phyloP scores from a whole-genome alignment of 1,140 invertebrate genomes.

The Drosophila burlai region DNA sequence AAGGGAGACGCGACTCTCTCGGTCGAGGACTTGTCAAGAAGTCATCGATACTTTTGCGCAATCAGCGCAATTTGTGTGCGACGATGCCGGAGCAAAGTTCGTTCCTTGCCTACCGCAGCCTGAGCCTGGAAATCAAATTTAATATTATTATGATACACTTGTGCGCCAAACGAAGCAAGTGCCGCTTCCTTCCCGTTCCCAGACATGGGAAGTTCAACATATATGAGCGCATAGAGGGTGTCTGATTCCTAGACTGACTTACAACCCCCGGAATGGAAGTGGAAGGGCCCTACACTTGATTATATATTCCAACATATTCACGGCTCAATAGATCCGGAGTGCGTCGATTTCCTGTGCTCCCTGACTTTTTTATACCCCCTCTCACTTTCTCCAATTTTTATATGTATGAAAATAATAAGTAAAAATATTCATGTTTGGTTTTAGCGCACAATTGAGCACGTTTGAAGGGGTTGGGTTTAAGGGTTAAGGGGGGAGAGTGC shows the following conservation, averaged over 20 bases:
- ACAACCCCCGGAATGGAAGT: constrained; percentile 30
- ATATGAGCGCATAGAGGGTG: constrained; percentile 34
- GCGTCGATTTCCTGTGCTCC: constrained; percentile 57
- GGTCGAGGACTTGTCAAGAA: constrained; percentile 58
- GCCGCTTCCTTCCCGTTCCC: constrained; percentile 42
- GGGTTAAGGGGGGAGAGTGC: not conserved
- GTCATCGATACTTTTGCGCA: constrained; percentile 83
- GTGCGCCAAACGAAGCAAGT: constrained; percentile 76
- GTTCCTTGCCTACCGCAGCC: constrained; percentile 47
- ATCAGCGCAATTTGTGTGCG: constrained; percentile 77
- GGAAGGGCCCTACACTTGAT: constrained; percentile 70
- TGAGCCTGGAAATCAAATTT: constrained; percentile 77
- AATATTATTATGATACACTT: constrained; percentile 84
- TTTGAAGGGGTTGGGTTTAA: constrained; percentile 10
- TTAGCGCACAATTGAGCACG: constrained; percentile 76
- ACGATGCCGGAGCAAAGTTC: constrained; percentile 32
- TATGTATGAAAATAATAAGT: constrained; percentile 78
- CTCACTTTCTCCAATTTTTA: constrained; percentile 27
- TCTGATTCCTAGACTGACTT: constrained; percentile 32
- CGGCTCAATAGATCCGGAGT: constrained; percentile 72
- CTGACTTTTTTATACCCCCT: not conserved
- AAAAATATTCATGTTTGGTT: constrained; percentile 81
- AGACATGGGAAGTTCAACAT: not conserved
- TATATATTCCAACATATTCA: constrained; percentile 84
- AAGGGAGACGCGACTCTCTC: not conserved